Conservation (phyloP, 1,140 invertebrate genomes). For the Panagrolaimus sp. region DNA sequence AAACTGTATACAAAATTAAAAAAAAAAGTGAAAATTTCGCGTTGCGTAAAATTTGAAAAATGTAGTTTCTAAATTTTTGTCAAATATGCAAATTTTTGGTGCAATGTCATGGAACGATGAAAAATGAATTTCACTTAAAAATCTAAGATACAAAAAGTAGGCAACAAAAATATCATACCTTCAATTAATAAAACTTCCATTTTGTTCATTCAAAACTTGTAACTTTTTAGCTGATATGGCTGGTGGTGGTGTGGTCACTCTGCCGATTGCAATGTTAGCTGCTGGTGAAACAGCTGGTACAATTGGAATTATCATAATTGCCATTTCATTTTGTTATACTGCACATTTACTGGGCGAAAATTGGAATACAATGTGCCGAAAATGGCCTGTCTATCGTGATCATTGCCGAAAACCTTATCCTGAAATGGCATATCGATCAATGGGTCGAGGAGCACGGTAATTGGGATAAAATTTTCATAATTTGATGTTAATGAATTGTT, state of each 20-base stretch:
- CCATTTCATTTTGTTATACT: slow-evolving; percentile 40
- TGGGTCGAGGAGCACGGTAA: slow-evolving; percentile 33
- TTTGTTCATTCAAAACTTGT: too few species aligned
- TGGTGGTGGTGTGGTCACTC: slow-evolving; percentile 7
- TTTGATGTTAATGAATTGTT: slow-evolving; percentile 32
- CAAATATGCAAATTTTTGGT: too few species aligned
- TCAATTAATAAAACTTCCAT: too few species aligned
- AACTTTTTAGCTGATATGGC: slow-evolving; percentile 7
- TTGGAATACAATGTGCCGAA: slow-evolving; percentile 40
- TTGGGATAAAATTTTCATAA: slow-evolving; percentile 37
- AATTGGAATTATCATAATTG: slow-evolving; percentile 30
- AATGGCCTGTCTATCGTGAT: slow-evolving; percentile 34
- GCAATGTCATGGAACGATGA: too few species aligned
- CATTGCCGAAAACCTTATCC: slow-evolving; percentile 51
- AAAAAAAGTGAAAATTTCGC: too few species aligned
- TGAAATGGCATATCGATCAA: slow-evolving; percentile 45
- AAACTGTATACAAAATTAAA: too few species aligned
- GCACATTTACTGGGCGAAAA: slow-evolving; percentile 47
- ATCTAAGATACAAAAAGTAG: too few species aligned
- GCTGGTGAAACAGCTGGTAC: slow-evolving; percentile 29
- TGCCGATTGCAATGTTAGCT: slow-evolving; percentile 11
- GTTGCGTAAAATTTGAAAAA: too few species aligned
- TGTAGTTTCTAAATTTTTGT: too few species aligned
- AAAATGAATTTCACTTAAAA: too few species aligned
- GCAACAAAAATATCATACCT: too few species aligned